Base-by-base conservation (phyloP, 23 tunicate genomes). In the Pegea sp. region DNA sequence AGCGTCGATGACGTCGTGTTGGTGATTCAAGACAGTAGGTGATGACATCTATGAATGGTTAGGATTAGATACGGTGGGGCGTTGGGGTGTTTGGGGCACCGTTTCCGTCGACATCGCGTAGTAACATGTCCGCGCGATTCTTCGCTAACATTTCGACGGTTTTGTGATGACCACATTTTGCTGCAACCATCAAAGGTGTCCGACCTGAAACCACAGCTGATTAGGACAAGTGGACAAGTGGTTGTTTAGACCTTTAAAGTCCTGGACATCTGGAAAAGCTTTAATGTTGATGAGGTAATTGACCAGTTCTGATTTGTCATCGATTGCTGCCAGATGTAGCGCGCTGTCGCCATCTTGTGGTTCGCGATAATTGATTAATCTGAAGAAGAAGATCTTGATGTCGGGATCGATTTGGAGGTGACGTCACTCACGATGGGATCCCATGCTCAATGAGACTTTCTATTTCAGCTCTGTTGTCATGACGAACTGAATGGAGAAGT, bases 181-280 rank as follows among this genome's bases (percentile, higher is more conserved):
- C 95, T 11, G 95, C 95, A 58, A 48, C 68, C 95, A 84, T 84
- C 6, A 84, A 23, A 26, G 95, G 95, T 16, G 95, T 74, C 42
- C 77, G 57, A 19, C 95, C 95, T 84, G 57, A 16, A 53, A 42
- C n/a, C n/a, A 71, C 3, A 38, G 16, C 11, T 38, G 11, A 38
- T 8, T 38, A 38, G 16, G 46, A 8, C 16, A 8, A 38, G 16
- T 8, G 46, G 16, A 16, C 13, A 8, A 38, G 11, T 38, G 11
- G 46, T 8, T 8, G 46, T 38, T 38, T 38, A 38, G 46, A 74
- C 95, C 95, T 68, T 84, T 68, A 42, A 84, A 84, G 55, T 84
- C 95, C 63, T 84, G 95, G 1, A 74, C 95, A 56, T 84, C 61
- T 3, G 95, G 74, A 22, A 59, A 51, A 4, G 95, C 95, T 33